Conservation (phyloP, 2,113 vertebrate genomes). For the Caloenas nicobarica region DNA sequence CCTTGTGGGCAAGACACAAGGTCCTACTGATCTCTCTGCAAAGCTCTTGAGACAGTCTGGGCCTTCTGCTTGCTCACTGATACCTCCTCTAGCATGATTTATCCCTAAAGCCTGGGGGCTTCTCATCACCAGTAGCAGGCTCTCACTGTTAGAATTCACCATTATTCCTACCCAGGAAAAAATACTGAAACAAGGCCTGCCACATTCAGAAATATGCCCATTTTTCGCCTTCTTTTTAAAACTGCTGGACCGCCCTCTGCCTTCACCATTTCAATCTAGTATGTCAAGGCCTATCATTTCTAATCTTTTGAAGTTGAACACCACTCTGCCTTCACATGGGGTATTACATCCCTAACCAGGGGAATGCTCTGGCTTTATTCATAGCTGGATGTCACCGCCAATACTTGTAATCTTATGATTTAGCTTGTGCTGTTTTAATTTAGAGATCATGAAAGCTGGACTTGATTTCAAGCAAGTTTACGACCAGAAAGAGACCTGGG, state of each 20-base stretch:
- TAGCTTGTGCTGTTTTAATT: neutral
- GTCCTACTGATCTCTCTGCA: neutral
- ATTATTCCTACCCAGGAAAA: neutral
- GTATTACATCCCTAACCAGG: neutral
- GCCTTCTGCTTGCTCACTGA: neutral
- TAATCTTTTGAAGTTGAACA: neutral
- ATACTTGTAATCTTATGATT: neutral
- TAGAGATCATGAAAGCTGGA: neutral
- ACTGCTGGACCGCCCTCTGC: neutral
- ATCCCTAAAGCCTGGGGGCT: neutral
- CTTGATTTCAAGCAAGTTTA: neutral
- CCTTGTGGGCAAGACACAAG: neutral
- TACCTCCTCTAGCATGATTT: neutral
- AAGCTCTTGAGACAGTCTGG: neutral
- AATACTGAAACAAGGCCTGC: neutral
- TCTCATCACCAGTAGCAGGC: neutral
- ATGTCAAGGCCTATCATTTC: neutral
- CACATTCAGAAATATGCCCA: neutral
- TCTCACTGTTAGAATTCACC: neutral
- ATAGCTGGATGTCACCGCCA: neutral
- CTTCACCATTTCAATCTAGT: neutral
- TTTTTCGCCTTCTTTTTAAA: neutral
- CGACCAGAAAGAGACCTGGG: neutral
- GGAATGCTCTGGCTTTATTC: neutral
- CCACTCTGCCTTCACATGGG: neutral